Conservation (phyloP, 2,797 vertebrate genomes). For the Numenius phaeopus region DNA sequence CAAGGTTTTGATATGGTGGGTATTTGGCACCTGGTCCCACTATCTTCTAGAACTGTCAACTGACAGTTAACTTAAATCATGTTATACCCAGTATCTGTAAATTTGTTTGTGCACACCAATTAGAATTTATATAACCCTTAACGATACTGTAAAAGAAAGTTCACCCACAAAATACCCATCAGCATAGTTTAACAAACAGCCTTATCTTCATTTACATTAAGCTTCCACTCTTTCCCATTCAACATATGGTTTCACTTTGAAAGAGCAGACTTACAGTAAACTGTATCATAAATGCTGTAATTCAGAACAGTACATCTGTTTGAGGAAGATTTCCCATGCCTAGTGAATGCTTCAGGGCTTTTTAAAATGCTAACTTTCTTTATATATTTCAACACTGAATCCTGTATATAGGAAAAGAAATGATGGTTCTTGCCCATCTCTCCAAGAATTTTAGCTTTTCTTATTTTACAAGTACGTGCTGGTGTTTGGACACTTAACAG, state of each 20-base stretch:
- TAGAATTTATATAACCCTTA: conserved; percentile 15
- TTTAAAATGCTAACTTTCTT: background rate
- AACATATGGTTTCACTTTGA: conserved; percentile 63
- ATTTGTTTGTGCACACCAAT: background rate
- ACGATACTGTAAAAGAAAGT: background rate
- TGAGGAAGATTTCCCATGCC: conserved; percentile 18
- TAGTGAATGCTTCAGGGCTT: background rate
- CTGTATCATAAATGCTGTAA: conserved; percentile 29
- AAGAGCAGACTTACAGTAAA: conserved; percentile 48
- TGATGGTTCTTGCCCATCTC: background rate
- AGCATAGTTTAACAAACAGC: conserved; percentile 14
- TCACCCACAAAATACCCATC: conserved; percentile 25
- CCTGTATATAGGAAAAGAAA: background rate
- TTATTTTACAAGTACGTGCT: background rate
- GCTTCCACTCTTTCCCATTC: conserved; percentile 4
- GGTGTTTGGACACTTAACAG: background rate
- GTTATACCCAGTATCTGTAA: background rate
- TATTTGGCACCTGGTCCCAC: background rate
- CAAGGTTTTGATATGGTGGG: background rate
- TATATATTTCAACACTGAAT: background rate
- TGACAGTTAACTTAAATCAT: background rate
- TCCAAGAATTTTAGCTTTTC: background rate
- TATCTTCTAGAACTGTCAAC: background rate
- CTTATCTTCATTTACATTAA: conserved; percentile 45
- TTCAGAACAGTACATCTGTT: background rate